Evolutionary conservation across 2,797 vertebrate species (phyloP).

Genomic region (Natrix natrix): DNA sequence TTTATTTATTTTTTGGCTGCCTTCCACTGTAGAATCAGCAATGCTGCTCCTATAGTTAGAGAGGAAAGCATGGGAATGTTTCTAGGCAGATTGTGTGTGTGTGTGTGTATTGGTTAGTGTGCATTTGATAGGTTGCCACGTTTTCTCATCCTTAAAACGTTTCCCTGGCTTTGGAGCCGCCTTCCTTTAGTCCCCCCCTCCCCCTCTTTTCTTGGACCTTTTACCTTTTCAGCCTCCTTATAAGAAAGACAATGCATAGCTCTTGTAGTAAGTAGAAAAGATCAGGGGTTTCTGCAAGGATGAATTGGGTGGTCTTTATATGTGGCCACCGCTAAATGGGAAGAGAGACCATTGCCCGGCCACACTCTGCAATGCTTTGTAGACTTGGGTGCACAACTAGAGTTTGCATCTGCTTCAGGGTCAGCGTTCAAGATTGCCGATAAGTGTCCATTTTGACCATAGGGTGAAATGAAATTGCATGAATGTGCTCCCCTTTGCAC

Average conservation of each 20-base stretch:
- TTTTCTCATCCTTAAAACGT: background rate
- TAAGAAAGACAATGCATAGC: background rate
- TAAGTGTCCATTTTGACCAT: conserved; percentile 62
- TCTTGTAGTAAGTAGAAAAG: too few relatives aligned
- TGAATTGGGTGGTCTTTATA: background rate
- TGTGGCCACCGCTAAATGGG: too few relatives aligned
- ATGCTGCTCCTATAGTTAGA: background rate
- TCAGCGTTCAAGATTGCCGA: conserved; percentile 56
- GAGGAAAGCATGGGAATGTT: background rate
- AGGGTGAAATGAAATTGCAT: conserved; percentile 43
- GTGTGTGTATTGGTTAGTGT: background rate
- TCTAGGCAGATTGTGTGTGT: background rate
- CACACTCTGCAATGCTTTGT: background rate
- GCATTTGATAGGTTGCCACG: background rate
- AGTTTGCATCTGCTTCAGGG: conserved; percentile 48
- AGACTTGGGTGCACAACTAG: conserved; percentile 13
- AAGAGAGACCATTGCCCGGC: background rate
- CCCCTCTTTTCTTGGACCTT: background rate
- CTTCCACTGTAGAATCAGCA: background rate
- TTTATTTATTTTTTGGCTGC: background rate
- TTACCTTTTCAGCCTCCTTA: background rate
- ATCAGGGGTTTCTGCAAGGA: background rate
- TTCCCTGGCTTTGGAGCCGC: background rate
- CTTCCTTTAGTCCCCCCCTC: background rate
- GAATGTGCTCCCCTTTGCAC: conserved; percentile 25